Conservation (phyloP, 2,888 invertebrate species). For the Plusia festucae region DNA sequence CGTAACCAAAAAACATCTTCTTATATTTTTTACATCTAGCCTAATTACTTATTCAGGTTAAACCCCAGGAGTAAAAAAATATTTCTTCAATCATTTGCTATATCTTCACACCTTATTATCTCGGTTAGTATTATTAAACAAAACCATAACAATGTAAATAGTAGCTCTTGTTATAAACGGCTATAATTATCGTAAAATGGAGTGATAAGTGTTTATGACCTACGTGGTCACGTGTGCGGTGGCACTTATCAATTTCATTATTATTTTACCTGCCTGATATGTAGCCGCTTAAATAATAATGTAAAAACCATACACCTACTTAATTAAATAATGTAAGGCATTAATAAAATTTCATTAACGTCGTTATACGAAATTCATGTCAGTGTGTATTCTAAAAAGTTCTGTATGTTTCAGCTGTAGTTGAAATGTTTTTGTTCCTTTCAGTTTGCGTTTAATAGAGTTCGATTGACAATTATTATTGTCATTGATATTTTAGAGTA, state of each 20-base stretch:
- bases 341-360: neutral
- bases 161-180: neutral
- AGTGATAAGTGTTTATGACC: conserved; percentile 5
- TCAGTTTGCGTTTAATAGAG: neutral
- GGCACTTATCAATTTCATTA: conserved; percentile 7
- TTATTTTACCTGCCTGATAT: conserved; percentile 3
- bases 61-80: neutral
- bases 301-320: neutral
- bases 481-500: too few species aligned
- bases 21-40: neutral
- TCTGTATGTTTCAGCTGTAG: neutral
- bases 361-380: neutral
- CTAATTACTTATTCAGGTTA: neutral
- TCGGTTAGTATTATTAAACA: neutral
- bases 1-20: neutral
- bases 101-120: neutral
- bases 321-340: neutral
- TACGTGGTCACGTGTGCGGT: neutral
- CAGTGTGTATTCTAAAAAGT: neutral
- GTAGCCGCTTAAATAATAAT: neutral
- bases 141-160: neutral
- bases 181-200: neutral
- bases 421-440: neutral
- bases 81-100: neutral
- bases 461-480: neutral